Evolutionary conservation across 2,113 vertebrate species (phyloP), one percentile per base, ranked within the genome.

Genomic region (Pipa parva): DNA sequence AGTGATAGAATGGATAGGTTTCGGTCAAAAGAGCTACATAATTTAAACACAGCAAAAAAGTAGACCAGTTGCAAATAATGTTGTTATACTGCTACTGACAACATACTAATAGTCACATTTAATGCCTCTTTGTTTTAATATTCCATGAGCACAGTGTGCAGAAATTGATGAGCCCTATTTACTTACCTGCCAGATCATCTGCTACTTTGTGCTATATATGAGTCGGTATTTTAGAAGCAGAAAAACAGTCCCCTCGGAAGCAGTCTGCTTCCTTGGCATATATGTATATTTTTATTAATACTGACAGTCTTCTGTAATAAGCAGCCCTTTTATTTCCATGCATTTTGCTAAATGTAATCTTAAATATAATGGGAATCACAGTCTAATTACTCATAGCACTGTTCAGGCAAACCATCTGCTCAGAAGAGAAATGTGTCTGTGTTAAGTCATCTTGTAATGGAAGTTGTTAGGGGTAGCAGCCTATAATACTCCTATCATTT

Each of bases 311-410:
- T 17, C 57, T 42, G 31, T 60, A 60, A 69, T 60, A 69, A 60
- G 51, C 31, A 60, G 33, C 22, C 46, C 49, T 69, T 68, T 60
- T 52, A 52, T 51, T 48, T 60, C 54, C 52, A 49, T 18, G 56
- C 29, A 51, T 68, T 68, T 69, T 52, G 10, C 46, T 52, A 52
- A 69, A 60, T 69, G 66, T 61, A 45, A n/a, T 52, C 33, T 60
- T 69, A 69, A 28, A 52, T 69, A 51, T 69, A 69, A 69, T 69
- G 48, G 66, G 60, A 69, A 69, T 61, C 57, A 60, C 52, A 69
- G 57, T 27, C 24, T 60, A 61, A 69, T 69, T 69, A 54, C 66
- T 42, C 29, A 39, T 12, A 60, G 60, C 60, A 45, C 57, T 60
- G 57, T 61, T 28, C 48, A 54, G 48, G 20, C 25, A 51, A 60